These are phyloP conservation scores for Agrotis puta DNA, from an alignment of 2,888 invertebrate species.

Conservation along the genomic window DNA sequence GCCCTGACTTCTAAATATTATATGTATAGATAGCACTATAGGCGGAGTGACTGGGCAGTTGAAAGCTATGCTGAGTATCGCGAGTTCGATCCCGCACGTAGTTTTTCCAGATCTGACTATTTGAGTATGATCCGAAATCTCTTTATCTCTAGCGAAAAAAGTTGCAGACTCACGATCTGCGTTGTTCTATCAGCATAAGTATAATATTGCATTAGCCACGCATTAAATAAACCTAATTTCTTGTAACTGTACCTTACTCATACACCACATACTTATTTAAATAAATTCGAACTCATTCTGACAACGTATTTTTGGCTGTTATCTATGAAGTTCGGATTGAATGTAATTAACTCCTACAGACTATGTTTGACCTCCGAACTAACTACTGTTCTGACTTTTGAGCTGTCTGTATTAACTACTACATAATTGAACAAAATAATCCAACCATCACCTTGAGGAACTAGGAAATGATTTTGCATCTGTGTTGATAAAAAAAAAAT, in stretches of 20 bases:
- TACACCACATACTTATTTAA: no score
- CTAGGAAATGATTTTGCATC: slow-evolving; percentile 10
- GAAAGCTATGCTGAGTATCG: no score
- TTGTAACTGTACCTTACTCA: neutral
- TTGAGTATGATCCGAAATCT: no score
- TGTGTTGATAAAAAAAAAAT: slow-evolving; percentile 4
- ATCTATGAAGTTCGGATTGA: neutral
- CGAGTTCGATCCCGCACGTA: no score
- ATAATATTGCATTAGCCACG: neutral
- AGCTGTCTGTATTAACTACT: no score
- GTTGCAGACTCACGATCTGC: neutral
- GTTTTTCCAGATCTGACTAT: no score
- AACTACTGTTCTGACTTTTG: neutral
- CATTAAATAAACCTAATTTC: neutral
- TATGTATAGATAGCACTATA: no score
- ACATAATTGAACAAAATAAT: slow-evolving; percentile 5
- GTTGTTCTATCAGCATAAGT: neutral
- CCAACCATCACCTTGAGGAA: slow-evolving; percentile 32
- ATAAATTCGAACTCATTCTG: neutral
- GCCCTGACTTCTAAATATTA: no score
- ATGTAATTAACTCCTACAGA: slow-evolving; percentile 4
- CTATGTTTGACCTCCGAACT: neutral
- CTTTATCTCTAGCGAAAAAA: neutral
- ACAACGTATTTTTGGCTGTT: neutral
- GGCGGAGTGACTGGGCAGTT: no score